Base-by-base conservation (phyloP, 2,113 vertebrate genomes). In the Brachypodius melanocephalos region DNA sequence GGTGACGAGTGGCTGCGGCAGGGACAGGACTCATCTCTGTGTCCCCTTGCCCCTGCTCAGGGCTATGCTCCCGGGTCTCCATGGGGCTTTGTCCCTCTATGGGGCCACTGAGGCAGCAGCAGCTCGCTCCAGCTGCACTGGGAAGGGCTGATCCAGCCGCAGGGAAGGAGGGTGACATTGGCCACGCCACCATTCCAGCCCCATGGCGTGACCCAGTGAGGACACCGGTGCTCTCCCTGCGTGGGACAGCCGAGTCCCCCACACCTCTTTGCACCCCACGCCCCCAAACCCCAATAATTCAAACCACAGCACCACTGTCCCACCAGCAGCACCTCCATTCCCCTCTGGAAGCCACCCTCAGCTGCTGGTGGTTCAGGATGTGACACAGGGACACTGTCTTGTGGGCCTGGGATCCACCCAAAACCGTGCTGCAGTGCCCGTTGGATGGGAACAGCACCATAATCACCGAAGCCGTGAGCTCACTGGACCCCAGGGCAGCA, bases 71-170 rank as follows among this genome's bases (percentile, higher is more conserved):
- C 66, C 0, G 0, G 2, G 0, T 31, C 36, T 21, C 66, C 2
- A 0, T 0, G 4, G 31, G 0, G 15, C 57, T 88, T 51, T 6
- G 6, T 4, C 32, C 15, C 49, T 10, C 0, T 6, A 0, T 0
- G 3, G 0, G 14, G 48, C 17, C 1, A 0, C 11, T 55, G 0
- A 2, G 25, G 40, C 55, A 25, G 55, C 3, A 0, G 21, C 67
- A 38, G 38, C 38, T 38, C 38, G 38, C 38, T 38, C 38, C 38
- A 15, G 34, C 66, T 68, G n/a, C 2, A 3, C 10, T 2, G 51
- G 89, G 90, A 77, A 66, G 26, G 46, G 38, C 12, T 4, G 2
- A 43, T 1, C 2, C 42, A 1, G 7, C 1, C 0, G 0, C 48
- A 19, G 54, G 62, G 17, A 48, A 28, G 13, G 12, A 42, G 11